These are phyloP conservation scores for Cantharis rustica DNA, from an alignment of 2,888 invertebrate species.

Conservation along the genomic window DNA sequence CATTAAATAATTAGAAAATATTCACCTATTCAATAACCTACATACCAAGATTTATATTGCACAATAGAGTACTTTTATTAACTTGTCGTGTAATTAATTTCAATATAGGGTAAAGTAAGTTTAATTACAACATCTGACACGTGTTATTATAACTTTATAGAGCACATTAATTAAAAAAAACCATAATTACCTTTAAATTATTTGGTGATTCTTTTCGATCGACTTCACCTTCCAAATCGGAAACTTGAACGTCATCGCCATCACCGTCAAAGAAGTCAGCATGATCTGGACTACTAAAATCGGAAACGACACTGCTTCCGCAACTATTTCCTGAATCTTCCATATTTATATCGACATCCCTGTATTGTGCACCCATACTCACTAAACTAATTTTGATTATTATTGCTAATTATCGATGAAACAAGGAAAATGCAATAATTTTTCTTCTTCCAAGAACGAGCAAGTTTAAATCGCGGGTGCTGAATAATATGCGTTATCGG, in stretches of 20 bases:
- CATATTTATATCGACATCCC: slow-evolving; percentile 52
- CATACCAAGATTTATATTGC: slow-evolving; percentile 11
- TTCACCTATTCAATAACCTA: slow-evolving; percentile 5
- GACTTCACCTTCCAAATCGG: slow-evolving; percentile 62
- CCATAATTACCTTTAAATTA: slow-evolving; percentile 49
- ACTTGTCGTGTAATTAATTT: slow-evolving; percentile 2
- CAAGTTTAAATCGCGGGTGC: slow-evolving; percentile 3
- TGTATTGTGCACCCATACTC: slow-evolving; percentile 53
- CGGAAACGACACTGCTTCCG: slow-evolving; percentile 55
- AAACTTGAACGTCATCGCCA: slow-evolving; percentile 61
- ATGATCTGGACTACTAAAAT: slow-evolving; percentile 51
- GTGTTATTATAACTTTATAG: slow-evolving; percentile 4
- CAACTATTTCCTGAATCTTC: slow-evolving; percentile 57
- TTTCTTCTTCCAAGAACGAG: background rate
- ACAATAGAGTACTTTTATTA: slow-evolving; percentile 7
- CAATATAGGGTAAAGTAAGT: background rate
- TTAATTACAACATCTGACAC: slow-evolving; percentile 9
- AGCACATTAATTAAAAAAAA: background rate
- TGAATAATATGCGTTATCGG: slow-evolving; percentile 13
- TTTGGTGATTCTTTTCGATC: slow-evolving; percentile 54
- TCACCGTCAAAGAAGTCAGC: slow-evolving; percentile 63
- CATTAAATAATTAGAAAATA: background rate
- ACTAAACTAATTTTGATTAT: slow-evolving; percentile 34
- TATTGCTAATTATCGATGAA: slow-evolving; percentile 2
- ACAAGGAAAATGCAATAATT: background rate